Base-by-base conservation (phyloP, 2,113 vertebrate genomes). In the Callipepla squamata region DNA sequence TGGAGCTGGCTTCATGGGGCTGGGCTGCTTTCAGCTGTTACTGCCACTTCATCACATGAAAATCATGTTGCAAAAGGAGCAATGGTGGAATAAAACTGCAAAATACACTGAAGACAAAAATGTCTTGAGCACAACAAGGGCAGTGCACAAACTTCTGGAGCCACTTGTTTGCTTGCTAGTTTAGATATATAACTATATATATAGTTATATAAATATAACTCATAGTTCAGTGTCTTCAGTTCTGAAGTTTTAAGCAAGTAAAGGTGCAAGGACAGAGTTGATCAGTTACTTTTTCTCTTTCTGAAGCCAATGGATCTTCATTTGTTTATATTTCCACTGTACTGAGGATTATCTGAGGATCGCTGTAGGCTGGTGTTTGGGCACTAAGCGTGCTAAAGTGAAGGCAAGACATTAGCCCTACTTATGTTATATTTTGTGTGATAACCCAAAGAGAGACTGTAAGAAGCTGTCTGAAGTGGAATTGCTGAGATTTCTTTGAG, bases 161-260 rank as follows among this genome's bases (percentile, higher is more conserved):
- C 18, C 73, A 85, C 50, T 44, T 78, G 8, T 50, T 93, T 67
- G 22, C 59, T 91, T 83, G 32, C 32, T 63, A 20, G 59, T 80
- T 94, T 88, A 63, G 40, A 63, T 40, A 40, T 40, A 53, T 53
- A 53, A 53, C 26, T 53, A 6, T 88, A 63, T 40, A 28, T 63
- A 63, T 40, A 40, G 59, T 38, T 40, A 19, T 40, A 40, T 63
- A 77, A 87, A 84, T 67, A 32, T 32, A 87, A 80, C 34, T 90
- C 57, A 73, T 3, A 77, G n/a, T 72, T 91, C 42, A 69, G 25
- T 51, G 45, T 21, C 42, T 95, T 76, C 28, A 69, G 40, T 85
- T 94, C 78, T 83, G 77, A 86, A 92, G 66, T 87, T 26, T 73
- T 89, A 82, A 69, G 51, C 30, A 82, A 87, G 23, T 73, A 10